A percentile compares a stretch with the other conserved stretches of the same genome.
Conservation (phyloP, 2,797 vertebrate species). For the Coluber constrictor region DNA sequence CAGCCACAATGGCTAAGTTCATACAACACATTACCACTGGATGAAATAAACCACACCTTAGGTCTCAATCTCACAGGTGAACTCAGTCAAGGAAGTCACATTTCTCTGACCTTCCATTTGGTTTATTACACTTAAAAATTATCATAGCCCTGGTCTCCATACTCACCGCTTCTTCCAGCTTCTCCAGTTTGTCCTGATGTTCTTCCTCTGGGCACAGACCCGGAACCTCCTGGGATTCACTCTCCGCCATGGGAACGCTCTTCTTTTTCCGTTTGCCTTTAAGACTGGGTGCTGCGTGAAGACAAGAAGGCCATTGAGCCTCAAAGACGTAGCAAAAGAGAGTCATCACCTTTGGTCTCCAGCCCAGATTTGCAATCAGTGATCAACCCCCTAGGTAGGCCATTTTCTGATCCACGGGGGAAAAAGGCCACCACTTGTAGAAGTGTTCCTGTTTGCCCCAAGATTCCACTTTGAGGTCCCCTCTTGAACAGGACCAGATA, state of each 20-base stretch:
- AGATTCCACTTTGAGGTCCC: neutral
- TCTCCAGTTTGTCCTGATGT: constrained; percentile 27
- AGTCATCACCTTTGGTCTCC: neutral
- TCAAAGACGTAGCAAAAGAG: neutral
- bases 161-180: constrained; percentile 42
- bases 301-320: neutral
- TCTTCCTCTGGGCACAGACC: neutral
- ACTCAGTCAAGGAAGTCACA: neutral
- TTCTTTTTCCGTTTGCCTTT: constrained; percentile 52
- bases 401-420: neutral
- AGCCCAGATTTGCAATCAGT: neutral
- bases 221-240: neutral
- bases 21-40: neutral
- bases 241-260: constrained; percentile 24
- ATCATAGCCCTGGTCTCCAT: neutral
- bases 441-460: neutral
- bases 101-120: fast-evolving
- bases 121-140: too few species aligned
- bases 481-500: neutral
- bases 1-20: neutral
- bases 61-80: neutral
- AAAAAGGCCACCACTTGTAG: neutral
- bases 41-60: neutral
- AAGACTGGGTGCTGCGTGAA: constrained; percentile 41
- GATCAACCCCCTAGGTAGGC: neutral